Evolutionary conservation across 2,113 vertebrate genomes (phyloP), one percentile per base, ranked within the genome.

Genomic region (Fregata magnificens): DNA sequence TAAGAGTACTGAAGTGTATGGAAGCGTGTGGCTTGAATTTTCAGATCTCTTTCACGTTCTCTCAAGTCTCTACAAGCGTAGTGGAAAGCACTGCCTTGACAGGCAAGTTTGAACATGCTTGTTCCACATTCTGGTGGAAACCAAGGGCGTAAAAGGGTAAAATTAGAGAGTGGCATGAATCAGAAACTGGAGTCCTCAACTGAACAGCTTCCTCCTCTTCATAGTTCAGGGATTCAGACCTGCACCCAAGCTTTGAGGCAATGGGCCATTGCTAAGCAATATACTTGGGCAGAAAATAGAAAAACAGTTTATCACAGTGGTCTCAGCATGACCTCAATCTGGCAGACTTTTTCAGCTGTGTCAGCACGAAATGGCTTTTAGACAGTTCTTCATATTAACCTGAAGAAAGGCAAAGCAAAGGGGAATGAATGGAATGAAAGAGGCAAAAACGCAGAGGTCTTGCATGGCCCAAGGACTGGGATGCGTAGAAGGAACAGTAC

Each of bases 271-370:
- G 40, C 83, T 80, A 91, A 89, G 88, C 66, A 79, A 76, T 69
- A 84, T 24, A 61, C 47, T 72, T 22, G 4, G 40, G 69, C n/a
- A 67, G 72, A 88, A 93, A 90, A 88, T 29, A n/a, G 77, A 93
- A 88, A 90, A 78, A 65, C n/a, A 74, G 55, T 88, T 97, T 88
- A 94, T 88, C 59, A 83, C 74, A 92, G 36, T 52, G 67, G 69
- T 88, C 86, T 95, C 80, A 84, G 82, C 53, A 44, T 11, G 83
- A 82, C 56, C 76, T 92, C 94, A 78, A 63, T 61, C 65, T 88
- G 80, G 61, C 47, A 86, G 59, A 82, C 42, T 50, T 91, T 81
- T 66, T 94, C 78, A 94, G 49, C 74, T 67, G 7, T 72, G 58
- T 85, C 70, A 88, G 71, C 11, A 17, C 40, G 95, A 88, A 93